These are phyloP conservation scores for Clepsis dumicolana DNA, from an alignment of 2,888 invertebrate genomes.

Conservation along the genomic window DNA sequence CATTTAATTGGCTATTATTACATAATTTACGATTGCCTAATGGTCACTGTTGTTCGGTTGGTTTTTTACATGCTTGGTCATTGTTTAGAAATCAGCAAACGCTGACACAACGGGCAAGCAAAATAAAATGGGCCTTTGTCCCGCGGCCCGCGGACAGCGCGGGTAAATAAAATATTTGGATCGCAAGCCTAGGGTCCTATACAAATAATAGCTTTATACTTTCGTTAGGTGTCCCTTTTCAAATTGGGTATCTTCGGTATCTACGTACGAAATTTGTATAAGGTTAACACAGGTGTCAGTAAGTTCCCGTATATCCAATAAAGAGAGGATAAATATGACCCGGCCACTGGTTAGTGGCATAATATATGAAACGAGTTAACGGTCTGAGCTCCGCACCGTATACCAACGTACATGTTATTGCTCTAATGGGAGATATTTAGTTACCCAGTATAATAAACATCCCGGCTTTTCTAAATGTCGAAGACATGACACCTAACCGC, in stretches of 20 bases:
- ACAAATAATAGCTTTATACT: conserved; percentile 50
- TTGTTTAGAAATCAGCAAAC: conserved; percentile 72
- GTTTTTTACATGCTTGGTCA: conserved; percentile 52
- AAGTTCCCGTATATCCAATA: conserved; percentile 25
- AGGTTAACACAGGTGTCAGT: conserved; percentile 24
- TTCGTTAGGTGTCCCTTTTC: conserved; percentile 49
- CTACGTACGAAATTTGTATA: conserved; percentile 12
- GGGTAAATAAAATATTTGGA: conserved; percentile 76
- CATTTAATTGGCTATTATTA: conserved; percentile 39
- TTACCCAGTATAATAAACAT: conserved; percentile 35
- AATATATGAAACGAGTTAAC: conserved; percentile 26
- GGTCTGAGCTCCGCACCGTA: conserved; percentile 1
- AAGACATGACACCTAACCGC: conserved; percentile 65
- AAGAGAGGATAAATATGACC: conserved; percentile 33
- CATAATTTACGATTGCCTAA: conserved; percentile 31
- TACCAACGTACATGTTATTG: conserved; percentile 13
- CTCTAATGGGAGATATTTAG: conserved; percentile 37
- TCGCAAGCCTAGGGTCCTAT: conserved; percentile 57
- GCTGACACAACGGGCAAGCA: conserved; percentile 67
- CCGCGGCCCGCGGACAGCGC: conserved; percentile 47
- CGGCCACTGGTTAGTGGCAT: conserved; percentile 20
- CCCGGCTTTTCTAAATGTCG: conserved; percentile 55
- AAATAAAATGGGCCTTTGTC: conserved; percentile 66
- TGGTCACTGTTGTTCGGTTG: conserved; percentile 26
- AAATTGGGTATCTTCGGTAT: conserved; percentile 25